These are phyloP conservation scores for Drosophila pseudoobscura DNA, from an alignment of 1,140 invertebrate genomes.

Conservation along the genomic window DNA sequence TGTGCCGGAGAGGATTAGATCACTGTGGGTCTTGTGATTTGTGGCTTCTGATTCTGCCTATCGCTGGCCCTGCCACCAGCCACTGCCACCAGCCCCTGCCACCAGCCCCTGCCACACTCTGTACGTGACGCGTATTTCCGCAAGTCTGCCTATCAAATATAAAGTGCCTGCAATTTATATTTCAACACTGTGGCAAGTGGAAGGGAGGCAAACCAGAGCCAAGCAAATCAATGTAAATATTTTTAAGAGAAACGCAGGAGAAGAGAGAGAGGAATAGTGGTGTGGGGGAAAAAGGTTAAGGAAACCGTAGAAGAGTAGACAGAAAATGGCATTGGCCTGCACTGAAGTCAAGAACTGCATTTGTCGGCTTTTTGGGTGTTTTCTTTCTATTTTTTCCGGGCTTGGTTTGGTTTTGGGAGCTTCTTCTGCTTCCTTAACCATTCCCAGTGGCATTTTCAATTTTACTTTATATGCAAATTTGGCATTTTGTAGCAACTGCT, in stretches of 20 bases:
- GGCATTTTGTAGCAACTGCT: slow-evolving; percentile 75
- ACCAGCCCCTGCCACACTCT: slow-evolving; percentile 9
- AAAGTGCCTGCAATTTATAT: slow-evolving; percentile 78
- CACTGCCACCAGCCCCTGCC: background rate
- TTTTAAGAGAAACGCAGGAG: slow-evolving; percentile 42
- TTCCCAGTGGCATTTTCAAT: slow-evolving; percentile 76
- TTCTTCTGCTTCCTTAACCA: slow-evolving; percentile 22
- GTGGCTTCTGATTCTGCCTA: slow-evolving; percentile 60
- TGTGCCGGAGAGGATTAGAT: too few species aligned
- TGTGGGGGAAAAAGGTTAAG: slow-evolving; percentile 47
- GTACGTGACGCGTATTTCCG: slow-evolving; percentile 77
- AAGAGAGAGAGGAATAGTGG: background rate
- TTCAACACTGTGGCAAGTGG: slow-evolving; percentile 48
- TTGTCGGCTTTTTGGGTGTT: slow-evolving; percentile 50
- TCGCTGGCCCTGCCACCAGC: background rate
- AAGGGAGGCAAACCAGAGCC: slow-evolving; percentile 28
- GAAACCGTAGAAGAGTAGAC: slow-evolving; percentile 35
- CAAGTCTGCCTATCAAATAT: slow-evolving; percentile 71
- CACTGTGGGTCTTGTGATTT: slow-evolving; percentile 56
- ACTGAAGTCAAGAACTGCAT: slow-evolving; percentile 60
- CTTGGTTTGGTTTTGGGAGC: slow-evolving; percentile 12
- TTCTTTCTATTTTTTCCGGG: slow-evolving; percentile 29
- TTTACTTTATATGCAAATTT: slow-evolving; percentile 82
- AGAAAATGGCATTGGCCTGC: slow-evolving; percentile 31
- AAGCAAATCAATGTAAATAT: slow-evolving; percentile 77